Evolutionary conservation across 2,888 invertebrate genomes (phyloP).

Genomic region (Apamea anceps): DNA sequence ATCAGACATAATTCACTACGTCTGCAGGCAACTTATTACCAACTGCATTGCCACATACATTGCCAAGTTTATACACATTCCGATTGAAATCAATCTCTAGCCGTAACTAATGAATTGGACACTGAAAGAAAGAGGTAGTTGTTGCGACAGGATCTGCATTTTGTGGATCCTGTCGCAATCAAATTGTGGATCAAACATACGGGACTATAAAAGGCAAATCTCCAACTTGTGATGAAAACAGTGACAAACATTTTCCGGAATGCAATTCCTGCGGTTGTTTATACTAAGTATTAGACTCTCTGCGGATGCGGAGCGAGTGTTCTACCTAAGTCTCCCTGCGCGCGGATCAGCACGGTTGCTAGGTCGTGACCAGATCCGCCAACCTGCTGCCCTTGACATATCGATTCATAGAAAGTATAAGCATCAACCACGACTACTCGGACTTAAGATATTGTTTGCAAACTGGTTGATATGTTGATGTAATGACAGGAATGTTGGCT

Average conservation of each 20-base stretch:
- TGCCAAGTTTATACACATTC: constrained; percentile 59
- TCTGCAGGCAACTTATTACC: constrained; percentile 41
- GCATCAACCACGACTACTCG: constrained; percentile 71
- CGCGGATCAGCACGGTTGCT: constrained; percentile 34
- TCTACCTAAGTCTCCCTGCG: constrained; percentile 28
- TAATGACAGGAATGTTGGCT: constrained; percentile 53
- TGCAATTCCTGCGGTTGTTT: not conserved
- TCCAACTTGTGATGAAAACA: not conserved
- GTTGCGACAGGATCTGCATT: constrained; percentile 33
- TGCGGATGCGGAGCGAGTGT: constrained; percentile 8
- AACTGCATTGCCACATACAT: constrained; percentile 53
- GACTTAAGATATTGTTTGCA: constrained; percentile 64
- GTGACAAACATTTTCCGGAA: constrained; percentile 11
- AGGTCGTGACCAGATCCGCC: constrained; percentile 57
- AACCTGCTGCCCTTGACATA: constrained; percentile 86
- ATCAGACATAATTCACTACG: constrained; percentile 51
- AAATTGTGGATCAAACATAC: constrained; percentile 3
- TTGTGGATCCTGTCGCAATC: not conserved
- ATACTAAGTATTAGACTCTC: not conserved
- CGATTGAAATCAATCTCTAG: constrained; percentile 61
- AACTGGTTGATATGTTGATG: constrained; percentile 55
- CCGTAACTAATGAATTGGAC: constrained; percentile 55
- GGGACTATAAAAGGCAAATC: not conserved
- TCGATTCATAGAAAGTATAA: constrained; percentile 84
- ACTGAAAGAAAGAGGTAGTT: constrained; percentile 40